Evolutionary conservation across 2,797 vertebrate species (phyloP), one percentile per base, ranked within the genome.

Genomic region (Thalassophryne amazonica): DNA sequence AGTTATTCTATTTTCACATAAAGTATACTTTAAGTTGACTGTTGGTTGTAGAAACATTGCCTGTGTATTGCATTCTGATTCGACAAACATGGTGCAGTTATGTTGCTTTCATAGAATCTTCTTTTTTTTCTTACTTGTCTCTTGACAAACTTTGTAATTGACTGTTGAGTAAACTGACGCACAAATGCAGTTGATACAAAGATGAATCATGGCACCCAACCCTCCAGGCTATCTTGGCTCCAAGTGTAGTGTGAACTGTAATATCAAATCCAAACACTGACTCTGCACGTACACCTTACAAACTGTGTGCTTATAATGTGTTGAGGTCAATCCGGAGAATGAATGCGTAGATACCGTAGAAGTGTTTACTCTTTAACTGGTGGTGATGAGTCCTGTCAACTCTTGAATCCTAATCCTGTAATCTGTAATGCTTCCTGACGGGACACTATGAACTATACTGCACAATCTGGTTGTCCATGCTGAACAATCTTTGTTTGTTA

Each of bases 161-260:
- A 20, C 20, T 17, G 9, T 6, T 61, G 40, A 36, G 35, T 34
- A 19, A 30, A 57, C 5, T 81, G 84, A 80, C 66, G 54, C 50
- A 73, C 43, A 51, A n/a, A 56, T 7, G 37, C 46, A 5, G 19
- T 32, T 49, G 57, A 75, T 45, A 20, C 53, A 39, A 8, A 15
- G 28, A 30, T 81, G 77, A 81, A 40, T 80, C 66, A 77, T 47
- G 21, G 30, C 7, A 19, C 18, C n/a, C 21, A 4, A 2, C 21
- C 7, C 10, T 7, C 17, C 33, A 28, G 6, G 24, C 12, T 67
- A 57, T 41, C 37, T 67, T 51, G 30, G 10, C 50, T 8, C 3
- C 49, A 52, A 3, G 2, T 55, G 54, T 21, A 16, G 34, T 17
- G 47, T 3, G 1, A 53, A 76, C n/a, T n/a, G n/a, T n/a, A n/a